Base-by-base conservation (phyloP, 2,888 invertebrate genomes). In the Spisula solida region DNA sequence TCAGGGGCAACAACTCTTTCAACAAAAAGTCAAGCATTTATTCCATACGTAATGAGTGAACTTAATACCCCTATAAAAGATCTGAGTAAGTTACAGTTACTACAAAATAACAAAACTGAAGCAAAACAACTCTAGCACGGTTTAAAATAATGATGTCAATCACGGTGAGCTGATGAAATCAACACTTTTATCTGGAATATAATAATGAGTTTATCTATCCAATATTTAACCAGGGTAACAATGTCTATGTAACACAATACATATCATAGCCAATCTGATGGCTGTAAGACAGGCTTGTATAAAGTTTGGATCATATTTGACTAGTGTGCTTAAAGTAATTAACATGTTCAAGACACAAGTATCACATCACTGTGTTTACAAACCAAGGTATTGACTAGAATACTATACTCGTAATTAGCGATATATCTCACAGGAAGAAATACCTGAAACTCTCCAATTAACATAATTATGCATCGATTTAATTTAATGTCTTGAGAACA, bases 381-480 rank as follows among this genome's bases (percentile, higher is more conserved):
- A 25, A 66, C 18, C 25, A 66, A 66, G 60, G 60, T 66, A 25
- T 66, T 25, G 25, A 66, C n/a, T 25, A 25, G 2, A n/a, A 66
- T 66, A 66, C 4, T 66, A 25, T 25, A 1, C 60, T n/a, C n/a
- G 25, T 66, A 66, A 66, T 66, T 66, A 25, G n/a, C 60, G n/a
- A n/a, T 25, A 20, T 25, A n/a, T n/a, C 60, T 12, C 25, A 66
- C 60, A 66, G 60, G 60, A 66, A 25, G 60, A 20, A n/a, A 66
- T 66, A 66, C 60, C 20, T 66, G 60, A 66, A 66, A 66, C 60
- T 66, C n/a, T 66, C 60, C 60, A 66, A 66, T 66, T 66, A 66
- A 25, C 60, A 66, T 66, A 66, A 66, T 66, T 66, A 66, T 66
- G 60, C n/a, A 66, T 66, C 60, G 25, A 66, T 66, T 66, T 66